Percentiles rank a stretch among this genome's conserved stretches.
Conservation (phyloP, 2,113 vertebrate species). For the Egretta garzetta region DNA sequence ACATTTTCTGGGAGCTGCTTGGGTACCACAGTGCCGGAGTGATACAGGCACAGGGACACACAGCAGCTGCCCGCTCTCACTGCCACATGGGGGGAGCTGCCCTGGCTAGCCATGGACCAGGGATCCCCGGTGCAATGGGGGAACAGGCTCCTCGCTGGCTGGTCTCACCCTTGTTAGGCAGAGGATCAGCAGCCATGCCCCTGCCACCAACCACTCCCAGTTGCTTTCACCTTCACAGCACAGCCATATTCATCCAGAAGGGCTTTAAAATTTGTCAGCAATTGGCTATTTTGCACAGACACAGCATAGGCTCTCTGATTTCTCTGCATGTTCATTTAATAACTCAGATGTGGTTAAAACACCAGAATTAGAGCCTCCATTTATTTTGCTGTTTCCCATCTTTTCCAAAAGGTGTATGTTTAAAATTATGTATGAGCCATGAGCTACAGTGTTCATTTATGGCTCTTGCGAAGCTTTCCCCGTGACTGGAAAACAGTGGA, state of each 20-base stretch:
- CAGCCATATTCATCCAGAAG: background rate
- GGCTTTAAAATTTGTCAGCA: background rate
- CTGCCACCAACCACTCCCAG: background rate
- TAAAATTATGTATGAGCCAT: background rate
- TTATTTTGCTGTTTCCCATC: background rate
- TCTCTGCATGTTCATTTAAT: background rate
- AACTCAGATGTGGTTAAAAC: background rate
- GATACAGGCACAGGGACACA: rapidly evolving
- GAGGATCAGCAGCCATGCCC: background rate
- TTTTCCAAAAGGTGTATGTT: background rate
- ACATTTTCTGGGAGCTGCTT: background rate
- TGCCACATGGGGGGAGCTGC: rapidly evolving
- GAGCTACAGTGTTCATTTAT: background rate
- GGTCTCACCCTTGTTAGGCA: background rate
- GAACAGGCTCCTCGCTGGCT: background rate
- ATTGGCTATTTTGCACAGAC: background rate
- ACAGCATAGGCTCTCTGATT: background rate
- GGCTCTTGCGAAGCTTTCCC: background rate
- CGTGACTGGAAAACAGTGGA: background rate
- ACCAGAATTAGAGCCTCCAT: background rate
- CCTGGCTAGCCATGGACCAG: rapidly evolving
- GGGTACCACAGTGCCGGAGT: rapidly evolving
- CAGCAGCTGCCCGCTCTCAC: background rate
- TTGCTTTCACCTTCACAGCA: background rate
- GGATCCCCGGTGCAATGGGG: rapidly evolving